Conservation (phyloP, 2,888 invertebrate species). For the Sinelater perroti region DNA sequence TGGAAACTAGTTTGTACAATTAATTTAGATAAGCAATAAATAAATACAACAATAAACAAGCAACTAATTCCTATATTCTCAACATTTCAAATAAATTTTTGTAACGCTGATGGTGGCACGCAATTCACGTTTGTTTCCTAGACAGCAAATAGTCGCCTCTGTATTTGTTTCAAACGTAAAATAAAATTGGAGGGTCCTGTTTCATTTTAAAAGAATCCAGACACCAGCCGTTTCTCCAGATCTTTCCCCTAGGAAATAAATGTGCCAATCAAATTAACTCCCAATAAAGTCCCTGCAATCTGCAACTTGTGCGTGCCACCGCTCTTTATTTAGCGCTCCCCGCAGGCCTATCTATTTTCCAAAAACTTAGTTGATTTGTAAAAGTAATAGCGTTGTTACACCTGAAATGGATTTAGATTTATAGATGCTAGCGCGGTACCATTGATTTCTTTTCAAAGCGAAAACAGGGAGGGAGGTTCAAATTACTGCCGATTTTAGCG, state of each 20-base stretch:
- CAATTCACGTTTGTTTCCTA: not conserved
- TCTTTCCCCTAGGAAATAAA: conserved; percentile 47
- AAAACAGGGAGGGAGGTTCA: not conserved
- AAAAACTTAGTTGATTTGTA: conserved; percentile 45
- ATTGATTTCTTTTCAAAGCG: not conserved
- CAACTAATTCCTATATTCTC: too few relatives aligned
- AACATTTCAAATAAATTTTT: too few relatives aligned
- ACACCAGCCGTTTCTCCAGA: conserved; percentile 26
- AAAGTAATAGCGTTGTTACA: conserved; percentile 12
- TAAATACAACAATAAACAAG: too few relatives aligned
- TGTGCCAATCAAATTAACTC: conserved; percentile 52
- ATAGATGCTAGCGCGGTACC: not conserved
- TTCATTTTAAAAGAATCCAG: conserved; percentile 22
- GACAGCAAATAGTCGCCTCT: conserved; percentile 4
- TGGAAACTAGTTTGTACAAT: too few relatives aligned
- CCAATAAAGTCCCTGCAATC: conserved; percentile 48
- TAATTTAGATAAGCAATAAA: too few relatives aligned
- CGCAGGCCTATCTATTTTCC: conserved; percentile 46
- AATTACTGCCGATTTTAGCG: not conserved
- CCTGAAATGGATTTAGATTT: conserved; percentile 2
- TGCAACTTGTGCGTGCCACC: conserved; percentile 43
- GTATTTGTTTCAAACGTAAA: conserved; percentile 3
- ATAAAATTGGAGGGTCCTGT: conserved; percentile 16
- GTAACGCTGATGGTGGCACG: too few relatives aligned
- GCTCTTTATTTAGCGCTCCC: conserved; percentile 49